Percentiles rank a stretch among this genome's conserved stretches.
Evolutionary conservation across 2,113 vertebrate genomes (phyloP).

Genomic region (Thamnophis sirtalis): DNA sequence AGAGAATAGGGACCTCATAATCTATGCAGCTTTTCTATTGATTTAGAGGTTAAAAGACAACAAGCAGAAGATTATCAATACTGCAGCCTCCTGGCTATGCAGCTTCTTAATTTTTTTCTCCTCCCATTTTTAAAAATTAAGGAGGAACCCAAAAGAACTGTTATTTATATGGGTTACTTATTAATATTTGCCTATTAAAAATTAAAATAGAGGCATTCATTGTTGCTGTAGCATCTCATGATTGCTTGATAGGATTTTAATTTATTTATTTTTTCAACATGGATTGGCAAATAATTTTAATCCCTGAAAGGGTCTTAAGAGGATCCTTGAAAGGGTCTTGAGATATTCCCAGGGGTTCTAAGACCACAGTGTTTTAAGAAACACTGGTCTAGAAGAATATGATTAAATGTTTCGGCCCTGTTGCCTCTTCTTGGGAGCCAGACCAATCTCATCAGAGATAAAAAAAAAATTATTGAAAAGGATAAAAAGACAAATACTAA

Average conservation of each 20-base stretch:
- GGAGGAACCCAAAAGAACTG: neutral
- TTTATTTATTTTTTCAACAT: neutral
- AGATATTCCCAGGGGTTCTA: neutral
- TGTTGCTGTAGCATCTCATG: neutral
- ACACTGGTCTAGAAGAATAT: neutral
- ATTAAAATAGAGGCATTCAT: neutral
- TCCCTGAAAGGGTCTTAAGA: neutral
- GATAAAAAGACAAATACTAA: neutral
- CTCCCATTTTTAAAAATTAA: neutral
- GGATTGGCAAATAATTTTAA: neutral
- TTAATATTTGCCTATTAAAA: neutral
- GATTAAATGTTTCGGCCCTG: neutral
- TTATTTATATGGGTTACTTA: neutral
- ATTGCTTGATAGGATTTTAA: neutral
- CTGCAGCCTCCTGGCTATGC: neutral
- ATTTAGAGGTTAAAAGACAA: neutral
- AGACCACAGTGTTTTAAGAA: neutral
- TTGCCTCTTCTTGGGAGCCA: neutral
- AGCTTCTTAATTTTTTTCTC: too few species aligned
- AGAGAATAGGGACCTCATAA: neutral
- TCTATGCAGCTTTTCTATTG: neutral
- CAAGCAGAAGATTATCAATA: neutral
- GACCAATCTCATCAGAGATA: neutral
- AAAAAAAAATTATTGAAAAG: neutral
- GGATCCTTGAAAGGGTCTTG: neutral